These are phyloP conservation scores for Sesamia inferens DNA, from an alignment of 2,888 invertebrate genomes.

Conservation along the genomic window DNA sequence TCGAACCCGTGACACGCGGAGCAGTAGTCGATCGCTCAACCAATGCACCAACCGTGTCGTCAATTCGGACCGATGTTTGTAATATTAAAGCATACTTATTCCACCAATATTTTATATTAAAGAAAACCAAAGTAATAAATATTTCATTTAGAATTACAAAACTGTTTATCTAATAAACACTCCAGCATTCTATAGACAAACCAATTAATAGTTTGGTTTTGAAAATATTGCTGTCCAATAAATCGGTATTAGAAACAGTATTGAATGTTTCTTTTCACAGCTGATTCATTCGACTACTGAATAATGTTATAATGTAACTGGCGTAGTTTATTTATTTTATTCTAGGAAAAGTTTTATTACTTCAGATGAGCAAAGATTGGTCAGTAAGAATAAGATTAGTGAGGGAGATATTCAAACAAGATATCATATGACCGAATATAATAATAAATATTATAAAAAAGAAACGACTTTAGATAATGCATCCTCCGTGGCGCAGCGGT, in stretches of 20 bases:
- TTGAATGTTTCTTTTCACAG: slow-evolving; percentile 21
- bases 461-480: background rate
- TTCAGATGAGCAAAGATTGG: background rate
- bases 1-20: no score
- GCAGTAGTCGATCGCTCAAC: no score
- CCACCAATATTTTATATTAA: no score
- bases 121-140: background rate
- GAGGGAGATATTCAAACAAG: background rate
- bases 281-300: slow-evolving; percentile 11
- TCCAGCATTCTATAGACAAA: background rate
- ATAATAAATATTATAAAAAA: no score
- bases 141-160: background rate
- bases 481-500: no score
- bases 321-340: slow-evolving; percentile 13
- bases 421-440: background rate
- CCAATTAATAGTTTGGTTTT: slow-evolving; percentile 31
- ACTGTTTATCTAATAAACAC: slow-evolving; percentile 2
- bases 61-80: background rate
- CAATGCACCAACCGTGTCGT: no score
- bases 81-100: background rate
- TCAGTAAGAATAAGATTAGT: slow-evolving; percentile 15
- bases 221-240: slow-evolving; percentile 22
- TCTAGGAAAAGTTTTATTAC: slow-evolving; percentile 5
- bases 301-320: background rate
- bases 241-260: slow-evolving; percentile 26